Evolutionary conservation across 2,797 vertebrate genomes (phyloP), one percentile per base, ranked within the genome.

Genomic region (Catamblyrhynchus diadema): DNA sequence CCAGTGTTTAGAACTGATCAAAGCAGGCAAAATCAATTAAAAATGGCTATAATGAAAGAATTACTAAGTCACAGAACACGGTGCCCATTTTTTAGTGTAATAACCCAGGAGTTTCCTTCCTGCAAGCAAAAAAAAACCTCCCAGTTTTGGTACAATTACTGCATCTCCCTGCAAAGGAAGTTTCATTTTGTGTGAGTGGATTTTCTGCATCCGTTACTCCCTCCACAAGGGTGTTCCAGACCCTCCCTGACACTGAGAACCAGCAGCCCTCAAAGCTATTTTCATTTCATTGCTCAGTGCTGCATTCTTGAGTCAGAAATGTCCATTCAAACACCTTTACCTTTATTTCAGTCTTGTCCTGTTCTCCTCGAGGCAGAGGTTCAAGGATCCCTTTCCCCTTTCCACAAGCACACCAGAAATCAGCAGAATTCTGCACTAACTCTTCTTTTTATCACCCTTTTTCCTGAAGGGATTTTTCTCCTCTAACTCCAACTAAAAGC

Each of bases 1-100:
- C 80, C 79, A 33, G 67, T 3, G 5, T 5, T 48, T 3, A 53
- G 32, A 33, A 35, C 6, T 32, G 27, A 24, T 50, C 71, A 77
- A 33, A 77, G 75, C 47, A 53, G 48, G 2, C 20, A 15, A 48
- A 50, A 72, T 28, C 62, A 78, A 75, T 44, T 79, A 22, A 66
- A 75, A 75, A 32, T 1, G 1, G 4, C 47, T 17, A 3, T 8
- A 73, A 70, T 5, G 42, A 14, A 48, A 51, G 25, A 83, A 61
- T 54, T n/a, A 45, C 7, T 15, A 25, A 33, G 61, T 23, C 51
- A 24, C 56, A 57, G 37, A 35, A 45, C 32, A n/a, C 22, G 1
- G 1, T 0, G 27, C 32, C 33, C 24, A 3, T 15, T 70, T 70
- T 57, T 35, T 2, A 39, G 28, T 3, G 28, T n/a, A 56, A 8